Evolutionary conservation across 2,113 vertebrate species (phyloP), one percentile per base, ranked within the genome.

Genomic region (Tupaia chinensis): DNA sequence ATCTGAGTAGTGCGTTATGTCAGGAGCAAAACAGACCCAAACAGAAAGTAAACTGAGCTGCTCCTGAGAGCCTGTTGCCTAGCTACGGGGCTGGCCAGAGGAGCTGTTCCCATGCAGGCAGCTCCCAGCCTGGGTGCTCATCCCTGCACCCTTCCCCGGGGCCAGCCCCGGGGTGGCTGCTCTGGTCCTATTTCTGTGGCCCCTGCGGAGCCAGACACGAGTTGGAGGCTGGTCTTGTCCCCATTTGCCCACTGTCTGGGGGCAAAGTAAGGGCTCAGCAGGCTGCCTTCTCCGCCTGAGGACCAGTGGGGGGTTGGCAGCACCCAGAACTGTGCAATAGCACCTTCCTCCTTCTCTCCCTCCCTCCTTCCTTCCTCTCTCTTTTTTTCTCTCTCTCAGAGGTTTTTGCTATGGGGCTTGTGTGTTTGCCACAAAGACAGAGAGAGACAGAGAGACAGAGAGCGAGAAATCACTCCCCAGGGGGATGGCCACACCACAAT

Each of bases 1-100:
- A 79, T 95, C 87, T 91, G 93, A 89, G 81, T 70, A 82, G 85
- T 34, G 25, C 1, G 0, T 92, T 91, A 32, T 58, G 87, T 70
- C 81, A 72, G 80, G 56, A 89, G 69, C 77, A 83, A 91, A 95
- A 78, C 44, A 94, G 94, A 94, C 74, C 65, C 94, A 85, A 86
- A 76, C 0, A 6, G 83, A 92, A 97, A 92, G 92, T 66, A 93
- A 89, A 69, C 74, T 13, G 85, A 94, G 89, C 86, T 92, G 89
- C 91, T 94, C 27, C 29, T 53, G 60, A 73, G 66, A 93, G 93
- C 74, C 92, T 89, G 97, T 96, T 96, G 96, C 95, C 87, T 94
- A 73, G 97, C 91, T 96, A 93, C 96, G 2, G 34, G 82, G 82
- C 95, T 23, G 85, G 90, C 72, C 91, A 2, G 1, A 12, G 25